Conservation (phyloP, 1,140 invertebrate species). For the Drosophila bifasciata region DNA sequence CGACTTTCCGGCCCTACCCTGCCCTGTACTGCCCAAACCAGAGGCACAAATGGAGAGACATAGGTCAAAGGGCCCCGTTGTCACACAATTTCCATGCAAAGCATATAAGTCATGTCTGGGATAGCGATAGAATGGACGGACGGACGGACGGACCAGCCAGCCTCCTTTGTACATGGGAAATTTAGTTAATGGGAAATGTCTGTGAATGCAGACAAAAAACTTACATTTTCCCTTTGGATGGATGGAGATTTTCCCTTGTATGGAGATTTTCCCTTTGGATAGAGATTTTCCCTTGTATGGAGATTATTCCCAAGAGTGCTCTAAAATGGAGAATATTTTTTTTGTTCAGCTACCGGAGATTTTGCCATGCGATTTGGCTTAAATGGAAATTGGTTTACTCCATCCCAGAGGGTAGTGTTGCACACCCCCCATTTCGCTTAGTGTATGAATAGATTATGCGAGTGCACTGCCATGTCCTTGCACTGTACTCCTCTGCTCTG, state of each 20-base stretch:
- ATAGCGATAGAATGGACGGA: too few relatives aligned
- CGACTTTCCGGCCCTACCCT: slow-evolving; percentile 39
- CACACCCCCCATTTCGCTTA: too few relatives aligned
- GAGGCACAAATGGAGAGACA: background rate
- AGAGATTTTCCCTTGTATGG: slow-evolving; percentile 10
- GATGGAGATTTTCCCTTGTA: slow-evolving; percentile 14
- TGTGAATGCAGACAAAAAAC: slow-evolving; percentile 50
- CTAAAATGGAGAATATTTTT: too few relatives aligned
- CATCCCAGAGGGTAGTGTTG: too few relatives aligned
- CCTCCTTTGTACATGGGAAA: background rate
- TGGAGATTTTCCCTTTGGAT: slow-evolving; percentile 16
- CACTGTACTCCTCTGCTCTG: too few relatives aligned
- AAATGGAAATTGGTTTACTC: slow-evolving; percentile 33
- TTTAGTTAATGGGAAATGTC: slow-evolving; percentile 54
- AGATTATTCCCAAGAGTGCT: slow-evolving; percentile 1
- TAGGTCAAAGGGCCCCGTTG: slow-evolving; percentile 39
- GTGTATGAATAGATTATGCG: slow-evolving; percentile 39
- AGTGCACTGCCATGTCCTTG: slow-evolving; percentile 8
- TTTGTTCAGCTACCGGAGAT: background rate
- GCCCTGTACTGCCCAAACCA: background rate
- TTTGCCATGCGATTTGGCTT: slow-evolving; percentile 30
- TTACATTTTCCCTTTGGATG: slow-evolving; percentile 18
- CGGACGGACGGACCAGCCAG: too few relatives aligned
- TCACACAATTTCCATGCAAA: slow-evolving; percentile 47
- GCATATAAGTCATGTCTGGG: slow-evolving; percentile 47